Evolutionary conservation across 2,113 vertebrate species (phyloP).

Genomic region (Empidonax traillii): DNA sequence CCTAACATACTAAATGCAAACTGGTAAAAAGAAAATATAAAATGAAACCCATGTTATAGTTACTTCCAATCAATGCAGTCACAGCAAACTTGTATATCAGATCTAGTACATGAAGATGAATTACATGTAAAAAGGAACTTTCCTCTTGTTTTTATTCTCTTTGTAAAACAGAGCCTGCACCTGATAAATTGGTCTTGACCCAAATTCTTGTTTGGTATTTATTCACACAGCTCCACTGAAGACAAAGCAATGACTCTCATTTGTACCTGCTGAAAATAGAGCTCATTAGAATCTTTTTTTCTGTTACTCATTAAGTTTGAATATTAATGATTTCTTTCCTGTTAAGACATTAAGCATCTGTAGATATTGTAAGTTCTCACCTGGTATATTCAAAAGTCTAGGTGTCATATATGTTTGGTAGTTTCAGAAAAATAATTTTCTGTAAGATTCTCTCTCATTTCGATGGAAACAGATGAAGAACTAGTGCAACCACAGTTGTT

Average conservation of each 20-base stretch:
- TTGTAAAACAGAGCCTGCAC: background rate
- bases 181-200: background rate
- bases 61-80: background rate
- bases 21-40: background rate
- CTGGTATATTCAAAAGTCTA: background rate
- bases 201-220: background rate
- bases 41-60: background rate
- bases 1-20: background rate
- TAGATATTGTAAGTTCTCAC: background rate
- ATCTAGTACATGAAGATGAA: background rate
- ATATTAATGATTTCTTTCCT: background rate
- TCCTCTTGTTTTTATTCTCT: background rate
- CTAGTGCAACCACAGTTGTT: background rate
- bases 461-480: background rate
- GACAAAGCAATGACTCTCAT: background rate
- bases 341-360: background rate
- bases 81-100: background rate
- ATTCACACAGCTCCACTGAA: background rate
- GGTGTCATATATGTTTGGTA: background rate
- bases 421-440: background rate
- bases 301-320: background rate
- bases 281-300: background rate
- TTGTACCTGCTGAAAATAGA: background rate
- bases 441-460: background rate
- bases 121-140: background rate